Percentiles rank a stretch among this genome's conserved stretches.
Conservation (phyloP, 2,797 vertebrate species). For the Micrastur ruficollis region DNA sequence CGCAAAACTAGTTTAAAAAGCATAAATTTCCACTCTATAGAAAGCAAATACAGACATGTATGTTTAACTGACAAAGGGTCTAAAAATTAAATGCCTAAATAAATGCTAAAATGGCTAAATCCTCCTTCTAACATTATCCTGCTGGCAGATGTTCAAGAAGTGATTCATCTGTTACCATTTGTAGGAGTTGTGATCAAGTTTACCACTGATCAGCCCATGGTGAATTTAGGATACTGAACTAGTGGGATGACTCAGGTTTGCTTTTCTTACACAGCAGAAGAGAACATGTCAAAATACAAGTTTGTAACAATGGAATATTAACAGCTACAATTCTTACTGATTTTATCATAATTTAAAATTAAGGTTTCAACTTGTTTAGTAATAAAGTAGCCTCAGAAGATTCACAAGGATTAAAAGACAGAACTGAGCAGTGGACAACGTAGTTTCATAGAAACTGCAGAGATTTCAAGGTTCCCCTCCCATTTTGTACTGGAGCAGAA, state of each 20-base stretch:
- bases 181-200: neutral
- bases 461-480: neutral
- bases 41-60: neutral
- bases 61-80: neutral
- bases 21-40: neutral
- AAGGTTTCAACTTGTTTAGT: neutral
- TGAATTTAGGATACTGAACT: neutral
- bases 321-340: neutral
- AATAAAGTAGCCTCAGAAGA: neutral
- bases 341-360: neutral
- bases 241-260: neutral
- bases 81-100: neutral
- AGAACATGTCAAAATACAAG: neutral
- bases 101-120: neutral
- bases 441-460: neutral
- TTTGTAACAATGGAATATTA: neutral
- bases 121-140: neutral
- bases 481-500: neutral
- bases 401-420: neutral
- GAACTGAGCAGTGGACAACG: neutral
- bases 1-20: neutral
- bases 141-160: neutral
- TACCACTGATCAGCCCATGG: neutral
- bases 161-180: neutral
- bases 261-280: neutral